Conservation (phyloP, 2,113 vertebrate genomes). For the Aramus guarauna region DNA sequence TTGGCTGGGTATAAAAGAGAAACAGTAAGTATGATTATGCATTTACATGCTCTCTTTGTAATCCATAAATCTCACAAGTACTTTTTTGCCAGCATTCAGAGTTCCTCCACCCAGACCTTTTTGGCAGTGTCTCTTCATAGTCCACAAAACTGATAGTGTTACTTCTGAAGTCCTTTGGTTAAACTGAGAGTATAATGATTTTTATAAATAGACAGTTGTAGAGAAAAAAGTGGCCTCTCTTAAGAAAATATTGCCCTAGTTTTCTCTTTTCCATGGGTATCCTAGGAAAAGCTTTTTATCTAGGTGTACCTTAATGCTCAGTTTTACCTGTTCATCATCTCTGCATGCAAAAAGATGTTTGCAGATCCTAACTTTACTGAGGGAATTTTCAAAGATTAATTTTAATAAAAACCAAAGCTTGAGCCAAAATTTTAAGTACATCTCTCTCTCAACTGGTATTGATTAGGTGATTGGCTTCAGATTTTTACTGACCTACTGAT, state of each 20-base stretch:
- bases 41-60: slow-evolving; percentile 20
- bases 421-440: background rate
- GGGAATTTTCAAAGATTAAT: background rate
- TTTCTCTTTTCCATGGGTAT: background rate
- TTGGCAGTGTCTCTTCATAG: background rate
- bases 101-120: background rate
- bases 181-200: background rate
- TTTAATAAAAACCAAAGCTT: background rate
- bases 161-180: background rate
- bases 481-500: background rate
- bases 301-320: background rate
- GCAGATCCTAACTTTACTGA: background rate
- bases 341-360: background rate
- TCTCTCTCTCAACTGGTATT: background rate
- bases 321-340: background rate
- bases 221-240: background rate
- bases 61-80: slow-evolving; percentile 39
- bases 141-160: background rate
- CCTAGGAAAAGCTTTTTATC: background rate
- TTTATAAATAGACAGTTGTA: background rate
- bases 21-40: background rate
- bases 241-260: background rate
- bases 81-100: background rate
- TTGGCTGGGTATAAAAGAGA: slow-evolving; percentile 19
- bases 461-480: background rate